These are phyloP conservation scores for Spatula clypeata DNA, from an alignment of 2,797 vertebrate genomes.

Conservation along the genomic window DNA sequence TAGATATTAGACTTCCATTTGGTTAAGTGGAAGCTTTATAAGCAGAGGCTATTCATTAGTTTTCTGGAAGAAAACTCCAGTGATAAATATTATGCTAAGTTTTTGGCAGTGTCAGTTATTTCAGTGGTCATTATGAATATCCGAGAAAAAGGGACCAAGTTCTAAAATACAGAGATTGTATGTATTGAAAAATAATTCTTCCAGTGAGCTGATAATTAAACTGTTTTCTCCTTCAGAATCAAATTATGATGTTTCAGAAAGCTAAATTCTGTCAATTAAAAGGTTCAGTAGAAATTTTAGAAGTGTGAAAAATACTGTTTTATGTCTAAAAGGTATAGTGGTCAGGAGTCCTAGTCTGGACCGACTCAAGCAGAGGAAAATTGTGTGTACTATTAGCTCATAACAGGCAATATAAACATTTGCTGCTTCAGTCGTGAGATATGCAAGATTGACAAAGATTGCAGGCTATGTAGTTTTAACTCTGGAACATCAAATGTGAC, in stretches of 20 bases:
- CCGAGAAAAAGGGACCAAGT: not conserved
- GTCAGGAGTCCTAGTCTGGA: not conserved
- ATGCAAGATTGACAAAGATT: not conserved
- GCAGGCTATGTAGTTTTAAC: not conserved
- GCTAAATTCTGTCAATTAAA: not conserved
- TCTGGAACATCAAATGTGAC: not conserved
- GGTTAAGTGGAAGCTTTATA: not conserved
- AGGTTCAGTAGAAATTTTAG: not conserved
- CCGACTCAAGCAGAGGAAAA: constrained; percentile 6
- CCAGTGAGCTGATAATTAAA: not conserved
- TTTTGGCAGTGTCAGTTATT: constrained; percentile 17
- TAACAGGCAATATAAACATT: not conserved
- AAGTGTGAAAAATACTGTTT: not conserved
- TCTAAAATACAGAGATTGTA: not conserved
- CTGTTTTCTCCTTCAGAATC: not conserved
- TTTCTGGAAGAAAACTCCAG: not conserved
- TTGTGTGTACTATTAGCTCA: not conserved
- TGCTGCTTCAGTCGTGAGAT: not conserved
- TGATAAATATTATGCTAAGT: not conserved
- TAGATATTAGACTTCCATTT: not conserved
- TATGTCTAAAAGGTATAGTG: not conserved
- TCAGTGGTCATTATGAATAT: not conserved
- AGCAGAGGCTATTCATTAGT: not conserved
- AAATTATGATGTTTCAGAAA: not conserved
- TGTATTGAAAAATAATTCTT: not conserved